Conservation (phyloP, 2,113 vertebrate species). For the Hucho hucho region DNA sequence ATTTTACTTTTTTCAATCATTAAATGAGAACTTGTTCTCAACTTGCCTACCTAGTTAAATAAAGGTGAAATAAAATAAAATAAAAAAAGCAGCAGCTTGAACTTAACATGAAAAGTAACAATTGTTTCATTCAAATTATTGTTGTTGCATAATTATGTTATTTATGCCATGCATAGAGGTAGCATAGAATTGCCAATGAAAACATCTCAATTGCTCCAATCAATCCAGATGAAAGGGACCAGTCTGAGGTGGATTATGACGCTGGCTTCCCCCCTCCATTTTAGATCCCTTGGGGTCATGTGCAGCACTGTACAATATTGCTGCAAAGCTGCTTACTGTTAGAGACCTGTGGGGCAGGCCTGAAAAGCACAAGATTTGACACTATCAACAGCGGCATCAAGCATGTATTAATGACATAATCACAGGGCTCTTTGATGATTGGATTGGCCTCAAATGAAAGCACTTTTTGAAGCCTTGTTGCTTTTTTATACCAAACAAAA, state of each 20-base stretch:
- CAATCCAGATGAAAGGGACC: conserved; percentile 9
- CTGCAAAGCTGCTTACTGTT: conserved; percentile 24
- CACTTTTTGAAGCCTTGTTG: not conserved
- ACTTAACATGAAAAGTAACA: not conserved
- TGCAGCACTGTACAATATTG: not conserved
- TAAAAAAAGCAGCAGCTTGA: not conserved
- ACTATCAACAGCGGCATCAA: conserved; percentile 18
- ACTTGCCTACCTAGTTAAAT: no score
- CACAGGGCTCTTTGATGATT: conserved; percentile 23
- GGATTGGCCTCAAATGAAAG: conserved; percentile 14
- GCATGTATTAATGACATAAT: conserved; percentile 21
- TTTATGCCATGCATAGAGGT: not conserved
- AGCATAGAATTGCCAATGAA: not conserved
- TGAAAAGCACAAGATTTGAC: conserved; percentile 11
- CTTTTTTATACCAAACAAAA: conserved; percentile 1
- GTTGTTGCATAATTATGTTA: not conserved
- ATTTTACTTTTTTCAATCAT: not conserved
- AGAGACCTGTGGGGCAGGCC: conserved; percentile 1
- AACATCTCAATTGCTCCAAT: conserved; percentile 1
- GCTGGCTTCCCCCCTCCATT: not conserved
- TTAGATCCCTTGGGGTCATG: conserved; percentile 7
- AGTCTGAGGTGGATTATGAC: not conserved
- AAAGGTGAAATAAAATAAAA: no score
- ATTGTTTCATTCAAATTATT: not conserved
- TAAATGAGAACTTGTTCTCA: no score